Base-by-base conservation (phyloP, 2,113 vertebrate genomes). In the Barbus barbus region DNA sequence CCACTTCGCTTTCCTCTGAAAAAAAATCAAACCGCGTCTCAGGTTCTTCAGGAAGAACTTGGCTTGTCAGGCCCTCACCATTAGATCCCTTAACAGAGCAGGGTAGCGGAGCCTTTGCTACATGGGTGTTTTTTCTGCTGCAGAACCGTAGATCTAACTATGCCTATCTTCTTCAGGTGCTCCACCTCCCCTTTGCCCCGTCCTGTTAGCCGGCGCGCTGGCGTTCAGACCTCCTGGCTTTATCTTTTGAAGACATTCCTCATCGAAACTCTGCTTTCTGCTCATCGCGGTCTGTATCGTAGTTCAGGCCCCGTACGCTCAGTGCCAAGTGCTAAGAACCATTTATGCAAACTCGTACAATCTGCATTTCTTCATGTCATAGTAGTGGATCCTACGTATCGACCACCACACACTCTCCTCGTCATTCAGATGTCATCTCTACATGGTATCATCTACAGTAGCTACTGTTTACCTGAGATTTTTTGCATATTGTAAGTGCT, bases 161-260 rank as follows among this genome's bases (percentile, higher is more conserved):
- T 92, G 92, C 91, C 86, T 85, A 83, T 89, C 79, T 88, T 91
- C 88, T 94, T 93, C 93, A 93, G 91, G 93, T 93, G 85, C 87
- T 72, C 82, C 77, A 58, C 65, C 82, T 75, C 48, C 81, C 76
- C 5, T 71, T 78, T 71, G 12, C 58, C 84, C 78, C 31, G 13
- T 31, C 26, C 58, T 20, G 14, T 51, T 51, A 51, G 48, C 48
- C 16, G 3, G 3, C 44, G 3, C 44, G 13, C 44, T n/a, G n/a
- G n/a, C n/a, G n/a, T n/a, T n/a, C n/a, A n/a, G n/a, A n/a, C n/a
- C n/a, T 75, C 48, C 79, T 76, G 33, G 84, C 46, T 26, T 65
- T 85, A 84, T 60, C 56, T 81, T 72, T 65, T 87, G 9, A 73
- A 82, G 16, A 73, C 86, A 89, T 90, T 86, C 88, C 80, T 91